A percentile compares a stretch with the other conserved stretches of the same genome.
These are phyloP conservation scores for Allolobophora icterica DNA, from an alignment of 2,888 invertebrate species.

Conservation along the genomic window DNA sequence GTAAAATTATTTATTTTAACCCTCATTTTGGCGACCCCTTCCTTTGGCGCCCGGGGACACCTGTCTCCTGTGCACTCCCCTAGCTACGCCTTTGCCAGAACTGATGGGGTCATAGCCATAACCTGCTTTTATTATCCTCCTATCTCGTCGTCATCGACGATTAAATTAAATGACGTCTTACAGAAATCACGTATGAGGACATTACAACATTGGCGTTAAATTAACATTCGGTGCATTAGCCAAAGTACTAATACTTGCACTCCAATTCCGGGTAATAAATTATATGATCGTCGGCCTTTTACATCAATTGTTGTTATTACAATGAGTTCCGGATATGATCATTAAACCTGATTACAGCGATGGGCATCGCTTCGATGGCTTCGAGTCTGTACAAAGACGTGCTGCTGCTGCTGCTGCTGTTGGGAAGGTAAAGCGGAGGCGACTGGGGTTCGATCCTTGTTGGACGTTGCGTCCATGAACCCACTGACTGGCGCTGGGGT, in stretches of 20 bases:
- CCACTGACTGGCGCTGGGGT: neutral
- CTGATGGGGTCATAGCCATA: neutral
- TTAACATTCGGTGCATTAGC: no score
- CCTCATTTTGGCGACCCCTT: no score
- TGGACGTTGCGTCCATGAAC: neutral
- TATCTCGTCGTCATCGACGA: neutral
- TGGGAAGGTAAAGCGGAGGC: neutral
- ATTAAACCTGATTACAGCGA: neutral
- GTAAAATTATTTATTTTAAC: no score
- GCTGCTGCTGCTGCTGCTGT: neutral
- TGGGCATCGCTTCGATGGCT: neutral
- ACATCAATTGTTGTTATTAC: neutral
- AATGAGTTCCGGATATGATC: neutral
- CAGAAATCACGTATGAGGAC: neutral
- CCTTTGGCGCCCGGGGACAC: no score
- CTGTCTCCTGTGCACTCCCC: no score
- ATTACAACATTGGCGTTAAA: neutral
- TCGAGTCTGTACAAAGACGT: neutral
- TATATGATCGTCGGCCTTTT: neutral
- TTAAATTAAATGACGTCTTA: neutral
- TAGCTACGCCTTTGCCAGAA: no score
- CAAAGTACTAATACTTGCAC: conserved; percentile 7
- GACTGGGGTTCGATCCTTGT: neutral
- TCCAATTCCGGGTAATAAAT: neutral
- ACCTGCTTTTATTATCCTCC: neutral